Conservation (phyloP, 2,797 vertebrate species). For the Hoplostethus mediterraneus region DNA sequence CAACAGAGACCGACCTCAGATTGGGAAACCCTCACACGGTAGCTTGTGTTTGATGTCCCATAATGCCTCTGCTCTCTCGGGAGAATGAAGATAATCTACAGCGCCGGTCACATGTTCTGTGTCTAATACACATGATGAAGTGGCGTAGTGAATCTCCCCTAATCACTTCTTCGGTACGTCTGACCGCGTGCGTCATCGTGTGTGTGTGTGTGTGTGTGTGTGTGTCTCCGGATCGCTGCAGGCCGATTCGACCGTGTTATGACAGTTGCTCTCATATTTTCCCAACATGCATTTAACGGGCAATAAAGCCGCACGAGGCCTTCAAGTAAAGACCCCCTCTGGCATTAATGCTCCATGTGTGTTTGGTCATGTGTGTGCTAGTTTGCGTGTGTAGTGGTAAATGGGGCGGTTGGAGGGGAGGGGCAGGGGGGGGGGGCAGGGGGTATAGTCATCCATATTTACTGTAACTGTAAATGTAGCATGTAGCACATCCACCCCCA, state of each 20-base stretch:
- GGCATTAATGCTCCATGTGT: slow-evolving; percentile 61
- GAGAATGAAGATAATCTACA: neutral
- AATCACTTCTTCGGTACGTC: slow-evolving; percentile 14
- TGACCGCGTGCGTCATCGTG: slow-evolving; percentile 2
- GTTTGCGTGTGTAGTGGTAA: slow-evolving; percentile 71
- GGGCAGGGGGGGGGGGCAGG: neutral
- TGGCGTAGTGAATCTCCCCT: slow-evolving; percentile 23
- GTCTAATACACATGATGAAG: slow-evolving; percentile 13
- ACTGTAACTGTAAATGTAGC: slow-evolving; percentile 55
- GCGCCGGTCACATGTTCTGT: neutral
- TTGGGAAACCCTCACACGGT: neutral
- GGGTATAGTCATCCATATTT: slow-evolving; percentile 25
- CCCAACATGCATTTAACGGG: slow-evolving; percentile 75
- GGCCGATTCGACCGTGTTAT: slow-evolving; percentile 52
- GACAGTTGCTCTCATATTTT: slow-evolving; percentile 73
- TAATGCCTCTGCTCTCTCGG: neutral
- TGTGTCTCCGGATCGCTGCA: slow-evolving; percentile 31
- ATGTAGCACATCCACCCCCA: slow-evolving; percentile 6
- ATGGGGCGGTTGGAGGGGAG: slow-evolving; percentile 41
- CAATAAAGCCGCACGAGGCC: slow-evolving; percentile 59
- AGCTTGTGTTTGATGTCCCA: neutral
- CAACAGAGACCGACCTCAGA: slow-evolving; percentile 1
- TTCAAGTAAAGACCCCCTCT: slow-evolving; percentile 51
- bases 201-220: too few species aligned
- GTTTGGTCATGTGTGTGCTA: slow-evolving; percentile 72